Evolutionary conservation across 2,888 invertebrate genomes (phyloP).

Genomic region (Dicycla oo): DNA sequence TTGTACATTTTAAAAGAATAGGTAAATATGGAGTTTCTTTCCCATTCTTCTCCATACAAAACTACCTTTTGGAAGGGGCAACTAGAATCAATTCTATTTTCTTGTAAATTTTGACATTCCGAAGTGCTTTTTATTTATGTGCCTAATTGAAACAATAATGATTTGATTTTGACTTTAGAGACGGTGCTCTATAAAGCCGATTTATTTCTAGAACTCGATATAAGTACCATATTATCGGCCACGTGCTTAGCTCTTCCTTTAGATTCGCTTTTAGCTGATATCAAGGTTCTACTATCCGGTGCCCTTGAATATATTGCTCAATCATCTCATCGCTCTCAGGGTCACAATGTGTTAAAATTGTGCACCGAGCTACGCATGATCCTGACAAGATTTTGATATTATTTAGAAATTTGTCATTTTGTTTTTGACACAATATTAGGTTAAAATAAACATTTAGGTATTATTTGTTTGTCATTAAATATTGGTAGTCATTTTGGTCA

Average conservation of each 20-base stretch:
- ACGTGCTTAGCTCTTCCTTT: background rate
- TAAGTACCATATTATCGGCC: background rate
- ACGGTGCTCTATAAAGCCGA: no score
- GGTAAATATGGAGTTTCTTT: no score
- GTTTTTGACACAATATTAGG: background rate
- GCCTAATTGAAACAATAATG: no score
- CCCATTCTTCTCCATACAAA: no score
- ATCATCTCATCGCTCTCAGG: conserved; percentile 2
- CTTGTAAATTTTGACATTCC: no score
- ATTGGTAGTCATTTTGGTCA: no score
- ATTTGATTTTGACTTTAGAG: no score
- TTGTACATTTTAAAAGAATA: no score
- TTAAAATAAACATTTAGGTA: background rate
- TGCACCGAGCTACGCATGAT: conserved; percentile 13
- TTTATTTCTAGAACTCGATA: background rate
- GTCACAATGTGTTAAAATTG: conserved; percentile 31
- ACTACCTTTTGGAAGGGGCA: no score
- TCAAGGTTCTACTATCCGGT: conserved; percentile 25
- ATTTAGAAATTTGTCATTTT: conserved; percentile 12
- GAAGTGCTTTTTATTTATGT: no score
- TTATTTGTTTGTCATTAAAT: background rate
- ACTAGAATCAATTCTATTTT: no score
- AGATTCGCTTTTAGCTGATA: conserved; percentile 1
- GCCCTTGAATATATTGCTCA: conserved; percentile 35
- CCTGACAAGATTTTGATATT: background rate